These are phyloP conservation scores for Zhengitettix transpicula DNA, from an alignment of 2,888 invertebrate species.

Conservation along the genomic window DNA sequence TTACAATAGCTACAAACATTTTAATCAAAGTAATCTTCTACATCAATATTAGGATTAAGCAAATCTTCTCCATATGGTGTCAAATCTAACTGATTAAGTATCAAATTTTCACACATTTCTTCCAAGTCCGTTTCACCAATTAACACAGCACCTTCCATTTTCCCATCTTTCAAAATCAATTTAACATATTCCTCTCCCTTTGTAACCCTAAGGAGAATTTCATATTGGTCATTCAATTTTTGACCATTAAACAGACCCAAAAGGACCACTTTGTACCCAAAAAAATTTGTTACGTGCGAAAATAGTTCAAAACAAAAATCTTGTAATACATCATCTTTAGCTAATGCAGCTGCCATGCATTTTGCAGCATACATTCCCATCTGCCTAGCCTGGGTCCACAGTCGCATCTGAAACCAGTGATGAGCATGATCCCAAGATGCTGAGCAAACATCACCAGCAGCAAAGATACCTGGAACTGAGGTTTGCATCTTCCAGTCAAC, in stretches of 20 bases:
- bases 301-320: slow-evolving; percentile 98
- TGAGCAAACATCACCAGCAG: slow-evolving; percentile 88
- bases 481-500: slow-evolving; percentile 81
- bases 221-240: slow-evolving; percentile 57
- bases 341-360: slow-evolving; percentile 55
- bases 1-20: too few relatives aligned
- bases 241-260: slow-evolving; percentile 90
- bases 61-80: slow-evolving; percentile 78
- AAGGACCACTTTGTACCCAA: slow-evolving; percentile 82
- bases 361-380: slow-evolving; percentile 92
- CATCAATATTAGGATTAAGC: slow-evolving; percentile 87
- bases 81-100: slow-evolving; percentile 84
- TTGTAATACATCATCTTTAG: slow-evolving; percentile 48
- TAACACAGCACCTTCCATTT: slow-evolving; percentile 81
- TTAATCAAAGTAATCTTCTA: slow-evolving; percentile 98
- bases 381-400: slow-evolving; percentile 97
- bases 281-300: slow-evolving; percentile 88
- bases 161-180: slow-evolving; percentile 66
- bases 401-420: slow-evolving; percentile 86
- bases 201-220: slow-evolving; percentile 70
- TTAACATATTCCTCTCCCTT: slow-evolving; percentile 71
- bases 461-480: slow-evolving; percentile 60
- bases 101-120: slow-evolving; percentile 95
- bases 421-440: slow-evolving; percentile 59
- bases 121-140: slow-evolving; percentile 96